These are phyloP conservation scores for Oscheius onirici DNA, from an alignment of 2,888 invertebrate species.

Conservation along the genomic window DNA sequence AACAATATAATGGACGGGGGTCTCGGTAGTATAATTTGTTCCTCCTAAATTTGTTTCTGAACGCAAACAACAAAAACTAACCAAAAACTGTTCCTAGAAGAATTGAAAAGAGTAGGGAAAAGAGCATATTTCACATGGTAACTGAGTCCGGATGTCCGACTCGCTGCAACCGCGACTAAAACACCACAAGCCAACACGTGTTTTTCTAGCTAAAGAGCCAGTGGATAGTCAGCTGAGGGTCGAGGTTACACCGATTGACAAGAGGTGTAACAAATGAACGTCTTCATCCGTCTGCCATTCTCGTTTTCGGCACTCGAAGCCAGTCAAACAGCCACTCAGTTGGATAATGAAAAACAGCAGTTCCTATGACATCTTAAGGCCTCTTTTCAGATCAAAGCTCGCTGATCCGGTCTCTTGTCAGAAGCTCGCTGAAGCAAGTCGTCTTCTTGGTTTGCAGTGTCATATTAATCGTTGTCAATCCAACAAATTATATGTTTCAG, in stretches of 20 bases:
- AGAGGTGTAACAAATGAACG: conserved; percentile 1
- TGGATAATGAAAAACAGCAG: no score
- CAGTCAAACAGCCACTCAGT: no score
- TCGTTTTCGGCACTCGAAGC: no score
- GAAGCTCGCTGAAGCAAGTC: background rate
- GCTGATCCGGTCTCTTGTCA: background rate
- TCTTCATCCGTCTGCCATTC: conserved; percentile 1
- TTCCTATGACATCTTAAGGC: no score
- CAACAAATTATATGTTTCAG: no score
- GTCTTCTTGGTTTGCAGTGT: no score
- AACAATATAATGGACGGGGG: conserved; percentile 11
- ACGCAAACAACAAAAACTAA: background rate
- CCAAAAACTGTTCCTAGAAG: background rate
- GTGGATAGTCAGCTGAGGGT: background rate
- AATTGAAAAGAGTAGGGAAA: background rate
- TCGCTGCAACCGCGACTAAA: background rate
- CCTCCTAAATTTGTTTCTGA: background rate
- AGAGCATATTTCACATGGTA: conserved; percentile 11
- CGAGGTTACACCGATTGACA: conserved; percentile 3
- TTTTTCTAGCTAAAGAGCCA: background rate
- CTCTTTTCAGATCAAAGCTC: no score
- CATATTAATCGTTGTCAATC: no score
- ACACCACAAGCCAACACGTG: background rate
- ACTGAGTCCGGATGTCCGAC: conserved; percentile 3
- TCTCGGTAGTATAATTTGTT: conserved; percentile 2